Base-by-base conservation (phyloP, 64 coral and sea anemone species). In the Stichodactyla mertensii region DNA sequence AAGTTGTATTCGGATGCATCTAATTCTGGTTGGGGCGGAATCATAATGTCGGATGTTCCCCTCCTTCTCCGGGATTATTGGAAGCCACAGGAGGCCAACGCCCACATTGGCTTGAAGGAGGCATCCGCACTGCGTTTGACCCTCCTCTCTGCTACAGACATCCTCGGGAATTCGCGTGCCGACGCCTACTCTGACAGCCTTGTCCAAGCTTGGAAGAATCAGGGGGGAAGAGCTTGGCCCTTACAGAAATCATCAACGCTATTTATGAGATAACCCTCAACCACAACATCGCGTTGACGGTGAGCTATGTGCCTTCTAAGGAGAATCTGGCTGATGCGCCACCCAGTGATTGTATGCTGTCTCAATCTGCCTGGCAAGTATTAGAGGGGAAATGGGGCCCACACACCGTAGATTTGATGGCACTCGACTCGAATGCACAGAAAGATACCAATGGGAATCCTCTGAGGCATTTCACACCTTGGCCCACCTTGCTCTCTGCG, bases 191-290 rank as follows among this genome's bases (percentile, higher is more conserved):
- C 88, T 19, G 88, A 94, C 55, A 87, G 7, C 20, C 52, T 84
- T 55, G 26, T 87, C 5, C 61, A 94, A 4, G 77, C 88, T n/a
- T 94, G 87, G 92, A 52, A 87, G 62, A 82, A 66, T 4, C 88
- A 94, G 57, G 92, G 88, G 86, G 84, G 6, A 94, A 89, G 57
- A 90, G 79, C 55, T 10, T 16, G n/a, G 14, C 77, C 53, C 92
- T 90, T 55, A 87, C 82, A 16, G 22, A 77, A 7, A 79, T 56
- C 0, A 57, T 94, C 14, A 87, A 88, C 54, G 52, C 51, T 13
- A 16, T 95, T 19, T 66, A 88, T 66, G 53, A 91, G 69, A 7
- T n/a, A n/a, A n/a, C n/a, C n/a, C n/a, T n/a, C n/a, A n/a, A n/a
- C n/a, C n/a, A n/a, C n/a, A n/a, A n/a, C n/a, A n/a, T 74, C 16